phyloP scores from a whole-genome alignment of 1,140 invertebrate species.

The Melanaphis sacchari region DNA sequence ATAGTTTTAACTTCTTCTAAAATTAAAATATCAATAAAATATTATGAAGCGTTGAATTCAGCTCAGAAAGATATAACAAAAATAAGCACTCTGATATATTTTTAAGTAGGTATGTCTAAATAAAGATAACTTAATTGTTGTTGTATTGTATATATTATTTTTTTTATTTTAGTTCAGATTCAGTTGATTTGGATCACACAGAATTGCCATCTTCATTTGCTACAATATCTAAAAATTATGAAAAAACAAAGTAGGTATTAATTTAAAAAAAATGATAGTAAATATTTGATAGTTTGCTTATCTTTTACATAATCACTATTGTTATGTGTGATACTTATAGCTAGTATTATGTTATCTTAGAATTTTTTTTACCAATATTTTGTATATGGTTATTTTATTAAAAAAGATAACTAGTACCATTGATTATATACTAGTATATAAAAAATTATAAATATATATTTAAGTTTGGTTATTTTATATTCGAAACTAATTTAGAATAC shows the following conservation, averaged over 20 bases:
- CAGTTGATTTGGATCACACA: neutral
- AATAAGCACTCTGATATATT: neutral
- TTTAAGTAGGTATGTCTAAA: neutral
- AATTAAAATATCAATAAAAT: neutral
- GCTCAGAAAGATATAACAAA: neutral
- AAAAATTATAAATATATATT: too few relatives aligned
- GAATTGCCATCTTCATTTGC: neutral
- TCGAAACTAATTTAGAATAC: too few relatives aligned
- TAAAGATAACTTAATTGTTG: neutral
- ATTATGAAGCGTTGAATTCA: neutral
- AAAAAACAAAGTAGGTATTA: conserved; percentile 2
- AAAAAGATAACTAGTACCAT: neutral
- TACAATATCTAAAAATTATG: neutral
- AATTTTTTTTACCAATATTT: too few relatives aligned
- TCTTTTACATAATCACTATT: neutral
- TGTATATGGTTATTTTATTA: neutral
- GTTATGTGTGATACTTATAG: neutral
- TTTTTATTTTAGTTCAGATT: neutral
- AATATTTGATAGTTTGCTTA: neutral
- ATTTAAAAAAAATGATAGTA: neutral
- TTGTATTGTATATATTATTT: neutral
- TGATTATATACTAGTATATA: too few relatives aligned
- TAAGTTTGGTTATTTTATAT: too few relatives aligned
- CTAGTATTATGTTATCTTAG: neutral
- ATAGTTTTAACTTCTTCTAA: neutral